Conservation (phyloP, 2,888 invertebrate genomes). For the Dascillus cervinus region DNA sequence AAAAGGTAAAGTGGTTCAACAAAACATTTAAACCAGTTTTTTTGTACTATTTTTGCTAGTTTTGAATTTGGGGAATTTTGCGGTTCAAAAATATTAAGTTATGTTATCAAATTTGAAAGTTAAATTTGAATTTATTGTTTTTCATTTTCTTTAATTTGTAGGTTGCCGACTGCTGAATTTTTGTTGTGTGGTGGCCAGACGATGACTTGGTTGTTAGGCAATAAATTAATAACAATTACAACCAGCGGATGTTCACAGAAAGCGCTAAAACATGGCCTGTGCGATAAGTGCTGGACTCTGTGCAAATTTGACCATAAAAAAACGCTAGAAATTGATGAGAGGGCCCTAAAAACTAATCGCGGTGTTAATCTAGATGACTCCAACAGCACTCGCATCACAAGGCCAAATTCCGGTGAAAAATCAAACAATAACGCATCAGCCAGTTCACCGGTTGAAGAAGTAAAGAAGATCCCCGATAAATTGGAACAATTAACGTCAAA, state of each 20-base stretch:
- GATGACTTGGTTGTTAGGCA: slow-evolving; percentile 86
- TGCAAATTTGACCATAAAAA: slow-evolving; percentile 42
- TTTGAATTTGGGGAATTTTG: too few relatives aligned
- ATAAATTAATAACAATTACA: slow-evolving; percentile 85
- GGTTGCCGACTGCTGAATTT: slow-evolving; percentile 76
- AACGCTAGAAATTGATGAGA: slow-evolving; percentile 7
- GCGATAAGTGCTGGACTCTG: slow-evolving; percentile 71
- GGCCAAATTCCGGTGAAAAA: slow-evolving; percentile 38
- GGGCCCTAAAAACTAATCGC: slow-evolving; percentile 21
- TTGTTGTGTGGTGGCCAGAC: slow-evolving; percentile 74
- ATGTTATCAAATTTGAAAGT: too few relatives aligned
- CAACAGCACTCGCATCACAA: slow-evolving; percentile 20
- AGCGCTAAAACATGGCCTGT: slow-evolving; percentile 74
- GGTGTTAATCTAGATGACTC: slow-evolving; percentile 30
- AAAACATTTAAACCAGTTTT: too few relatives aligned
- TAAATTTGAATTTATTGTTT: too few relatives aligned
- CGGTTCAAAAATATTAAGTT: too few relatives aligned
- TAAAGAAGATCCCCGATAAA: slow-evolving; percentile 27
- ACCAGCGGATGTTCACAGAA: slow-evolving; percentile 86
- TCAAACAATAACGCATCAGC: slow-evolving; percentile 26
- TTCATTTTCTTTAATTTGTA: too few relatives aligned
- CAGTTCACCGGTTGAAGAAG: slow-evolving; percentile 30
- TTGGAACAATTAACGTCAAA: slow-evolving; percentile 32
- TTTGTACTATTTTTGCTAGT: too few relatives aligned
- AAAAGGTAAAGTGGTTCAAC: too few relatives aligned